Percentiles rank a stretch among this genome's conserved stretches.
These are phyloP conservation scores for Phragmatobia fuliginosa DNA, from an alignment of 2,888 invertebrate species.

Conservation along the genomic window DNA sequence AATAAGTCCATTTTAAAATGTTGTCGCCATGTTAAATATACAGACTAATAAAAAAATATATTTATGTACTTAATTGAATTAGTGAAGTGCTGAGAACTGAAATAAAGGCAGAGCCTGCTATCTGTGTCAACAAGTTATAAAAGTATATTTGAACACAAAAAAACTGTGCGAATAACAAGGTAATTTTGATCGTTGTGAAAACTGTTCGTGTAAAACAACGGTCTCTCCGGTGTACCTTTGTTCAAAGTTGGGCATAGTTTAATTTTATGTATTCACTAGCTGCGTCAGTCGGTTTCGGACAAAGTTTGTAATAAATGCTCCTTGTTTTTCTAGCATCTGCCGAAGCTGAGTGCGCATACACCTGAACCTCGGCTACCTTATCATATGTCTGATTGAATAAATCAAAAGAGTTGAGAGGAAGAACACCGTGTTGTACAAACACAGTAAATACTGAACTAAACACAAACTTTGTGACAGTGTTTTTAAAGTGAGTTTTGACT, in stretches of 20 bases:
- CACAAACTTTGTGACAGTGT: constrained; percentile 15
- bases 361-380: constrained; percentile 56
- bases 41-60: background rate
- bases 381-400: constrained; percentile 62
- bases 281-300: constrained; percentile 53
- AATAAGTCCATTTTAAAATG: background rate
- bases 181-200: constrained; percentile 31
- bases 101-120: constrained; percentile 8
- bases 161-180: constrained; percentile 26
- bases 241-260: constrained; percentile 57
- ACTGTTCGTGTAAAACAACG: constrained; percentile 21
- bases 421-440: constrained; percentile 26
- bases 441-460: constrained; percentile 9
- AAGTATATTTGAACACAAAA: constrained; percentile 12
- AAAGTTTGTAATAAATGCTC: constrained; percentile 62
- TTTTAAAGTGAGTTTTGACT: constrained; percentile 21
- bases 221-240: constrained; percentile 41
- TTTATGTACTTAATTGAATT: background rate
- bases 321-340: constrained; percentile 60
- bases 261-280: constrained; percentile 62
- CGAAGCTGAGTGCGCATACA: constrained; percentile 58
- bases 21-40: background rate
- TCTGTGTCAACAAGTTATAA: constrained; percentile 9
- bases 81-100: constrained; percentile 2
- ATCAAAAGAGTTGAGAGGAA: constrained; percentile 53